Conservation (phyloP, 1,140 invertebrate species). For the Bombyx mandarina region DNA sequence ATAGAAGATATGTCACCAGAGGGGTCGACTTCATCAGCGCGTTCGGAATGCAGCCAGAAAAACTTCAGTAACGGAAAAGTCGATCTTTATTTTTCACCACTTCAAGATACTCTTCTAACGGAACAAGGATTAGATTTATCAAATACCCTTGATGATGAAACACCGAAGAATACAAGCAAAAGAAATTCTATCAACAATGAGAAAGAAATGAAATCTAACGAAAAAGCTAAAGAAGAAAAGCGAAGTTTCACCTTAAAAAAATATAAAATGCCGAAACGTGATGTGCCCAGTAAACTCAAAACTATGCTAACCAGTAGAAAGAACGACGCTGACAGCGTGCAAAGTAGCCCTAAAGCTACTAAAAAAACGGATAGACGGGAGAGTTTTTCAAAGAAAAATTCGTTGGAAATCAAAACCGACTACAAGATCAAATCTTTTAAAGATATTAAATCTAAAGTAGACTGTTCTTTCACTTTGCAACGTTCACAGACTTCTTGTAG, state of each 20-base stretch:
- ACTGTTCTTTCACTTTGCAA: conserved; percentile 65
- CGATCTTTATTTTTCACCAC: conserved; percentile 38
- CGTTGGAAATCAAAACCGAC: conserved; percentile 76
- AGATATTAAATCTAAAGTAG: conserved; percentile 86
- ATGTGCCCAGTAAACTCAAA: conserved; percentile 82
- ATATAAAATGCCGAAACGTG: conserved; percentile 82
- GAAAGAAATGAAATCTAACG: conserved; percentile 38
- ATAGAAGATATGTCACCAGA: conserved; percentile 73
- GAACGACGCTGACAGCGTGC: conserved; percentile 64
- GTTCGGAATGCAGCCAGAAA: conserved; percentile 64
- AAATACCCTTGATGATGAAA: conserved; percentile 39
- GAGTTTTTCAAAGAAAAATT: conserved; percentile 82
- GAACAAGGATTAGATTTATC: conserved; percentile 33
- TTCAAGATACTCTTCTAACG: conserved; percentile 34
- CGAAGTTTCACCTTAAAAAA: conserved; percentile 74
- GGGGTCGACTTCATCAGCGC: conserved; percentile 68
- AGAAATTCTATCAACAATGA: conserved; percentile 60
- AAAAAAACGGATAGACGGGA: conserved; percentile 78
- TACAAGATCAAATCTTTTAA: conserved; percentile 80
- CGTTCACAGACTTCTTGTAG: conserved; percentile 63
- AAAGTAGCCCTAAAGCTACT: conserved; percentile 53
- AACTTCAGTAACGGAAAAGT: conserved; percentile 35
- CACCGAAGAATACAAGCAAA: conserved; percentile 54
- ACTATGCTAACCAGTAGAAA: conserved; percentile 74
- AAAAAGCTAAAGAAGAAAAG: conserved; percentile 71